A percentile compares a stretch with the other conserved stretches of the same genome.
Conservation (phyloP, 2,797 vertebrate genomes). For the Typhlichthys eigenmanni region DNA sequence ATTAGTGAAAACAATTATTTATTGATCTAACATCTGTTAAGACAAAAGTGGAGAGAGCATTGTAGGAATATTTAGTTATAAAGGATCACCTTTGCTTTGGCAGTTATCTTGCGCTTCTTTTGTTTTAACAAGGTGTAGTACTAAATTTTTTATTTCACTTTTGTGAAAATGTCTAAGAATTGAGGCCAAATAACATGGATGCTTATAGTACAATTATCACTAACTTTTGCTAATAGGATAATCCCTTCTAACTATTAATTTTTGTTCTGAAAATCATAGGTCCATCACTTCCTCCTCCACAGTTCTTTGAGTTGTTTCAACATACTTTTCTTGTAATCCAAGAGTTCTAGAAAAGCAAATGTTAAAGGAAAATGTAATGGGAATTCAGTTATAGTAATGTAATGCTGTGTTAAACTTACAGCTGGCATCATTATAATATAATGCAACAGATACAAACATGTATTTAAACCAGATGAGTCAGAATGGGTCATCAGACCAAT, state of each 20-base stretch:
- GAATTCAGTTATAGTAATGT: background rate
- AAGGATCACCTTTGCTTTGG: constrained; percentile 1
- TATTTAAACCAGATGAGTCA: constrained; percentile 56
- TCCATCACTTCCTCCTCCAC: constrained; percentile 88
- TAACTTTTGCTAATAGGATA: constrained; percentile 23
- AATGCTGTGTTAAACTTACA: background rate
- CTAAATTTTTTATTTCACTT: constrained; percentile 23
- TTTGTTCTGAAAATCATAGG: constrained; percentile 58
- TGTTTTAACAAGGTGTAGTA: constrained; percentile 25
- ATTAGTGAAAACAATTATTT: background rate
- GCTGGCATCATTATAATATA: background rate
- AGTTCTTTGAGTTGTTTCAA: constrained; percentile 76
- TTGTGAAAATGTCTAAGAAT: constrained; percentile 27
- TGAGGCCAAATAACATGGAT: constrained; percentile 44
- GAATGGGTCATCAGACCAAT: constrained; percentile 48
- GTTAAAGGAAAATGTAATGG: constrained; percentile 79
- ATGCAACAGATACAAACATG: constrained; percentile 9
- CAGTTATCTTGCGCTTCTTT: constrained; percentile 6
- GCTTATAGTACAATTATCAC: constrained; percentile 31
- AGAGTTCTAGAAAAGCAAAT: constrained; percentile 78
- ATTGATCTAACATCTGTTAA: constrained; percentile 1
- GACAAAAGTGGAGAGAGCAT: constrained; percentile 6
- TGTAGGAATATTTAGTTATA: too few species aligned
- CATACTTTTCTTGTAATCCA: constrained; percentile 90
- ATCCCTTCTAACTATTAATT: constrained; percentile 30